These are phyloP conservation scores for Calycopis cecrops DNA, from an alignment of 1,140 invertebrate genomes.

Conservation along the genomic window DNA sequence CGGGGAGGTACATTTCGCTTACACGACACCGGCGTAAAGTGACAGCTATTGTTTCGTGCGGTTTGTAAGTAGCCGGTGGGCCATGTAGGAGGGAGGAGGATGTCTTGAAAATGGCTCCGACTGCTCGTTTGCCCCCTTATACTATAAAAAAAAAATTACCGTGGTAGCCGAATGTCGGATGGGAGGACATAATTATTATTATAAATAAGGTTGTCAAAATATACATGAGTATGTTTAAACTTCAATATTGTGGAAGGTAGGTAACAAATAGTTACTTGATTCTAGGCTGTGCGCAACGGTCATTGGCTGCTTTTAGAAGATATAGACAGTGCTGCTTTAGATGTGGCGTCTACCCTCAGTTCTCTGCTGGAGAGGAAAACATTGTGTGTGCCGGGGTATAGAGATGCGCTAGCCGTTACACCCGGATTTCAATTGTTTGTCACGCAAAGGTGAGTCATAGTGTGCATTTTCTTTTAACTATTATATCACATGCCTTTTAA, in stretches of 20 bases:
- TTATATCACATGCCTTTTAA: background rate
- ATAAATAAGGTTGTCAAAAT: too few species aligned
- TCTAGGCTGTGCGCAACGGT: slow-evolving; percentile 88
- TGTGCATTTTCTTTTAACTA: background rate
- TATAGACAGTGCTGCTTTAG: slow-evolving; percentile 93
- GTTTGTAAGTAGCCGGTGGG: too few species aligned
- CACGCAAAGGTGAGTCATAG: slow-evolving; percentile 83
- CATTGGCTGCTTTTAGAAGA: slow-evolving; percentile 97
- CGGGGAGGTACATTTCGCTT: too few species aligned
- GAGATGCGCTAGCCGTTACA: slow-evolving; percentile 84
- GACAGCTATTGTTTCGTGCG: too few species aligned
- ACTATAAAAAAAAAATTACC: too few species aligned
- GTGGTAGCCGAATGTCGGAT: too few species aligned
- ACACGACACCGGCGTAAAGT: too few species aligned
- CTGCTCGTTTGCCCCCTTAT: too few species aligned
- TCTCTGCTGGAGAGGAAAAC: slow-evolving; percentile 89
- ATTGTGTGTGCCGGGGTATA: slow-evolving; percentile 91
- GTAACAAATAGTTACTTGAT: slow-evolving; percentile 5
- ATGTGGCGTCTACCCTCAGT: slow-evolving; percentile 92
- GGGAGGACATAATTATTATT: too few species aligned
- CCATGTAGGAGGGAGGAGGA: too few species aligned
- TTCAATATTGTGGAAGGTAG: slow-evolving; percentile 6
- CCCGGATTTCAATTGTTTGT: slow-evolving; percentile 94
- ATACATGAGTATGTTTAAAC: too few species aligned
- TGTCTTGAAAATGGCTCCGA: too few species aligned